Evolutionary conservation across 30 jellyfish, hydroid and myxozoan species (phyloP).

Genomic region (Hydractinia symbiolongicarpus): DNA sequence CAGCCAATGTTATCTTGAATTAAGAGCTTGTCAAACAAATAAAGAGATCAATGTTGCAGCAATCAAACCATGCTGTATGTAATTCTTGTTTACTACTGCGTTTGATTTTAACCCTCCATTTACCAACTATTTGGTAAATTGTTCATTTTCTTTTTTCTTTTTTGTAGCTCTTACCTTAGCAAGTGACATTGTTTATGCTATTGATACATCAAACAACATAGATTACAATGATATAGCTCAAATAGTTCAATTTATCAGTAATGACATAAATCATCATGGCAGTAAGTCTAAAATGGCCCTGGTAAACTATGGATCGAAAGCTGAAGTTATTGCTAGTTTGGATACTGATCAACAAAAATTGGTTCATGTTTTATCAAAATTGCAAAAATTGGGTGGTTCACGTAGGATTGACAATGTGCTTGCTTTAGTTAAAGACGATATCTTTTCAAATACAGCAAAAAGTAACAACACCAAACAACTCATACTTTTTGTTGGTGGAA

Average conservation of each 20-base stretch:
- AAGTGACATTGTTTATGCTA: slow-evolving; percentile 16
- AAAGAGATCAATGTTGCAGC: too few relatives aligned
- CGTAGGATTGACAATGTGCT: slow-evolving; percentile 68
- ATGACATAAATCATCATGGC: neutral
- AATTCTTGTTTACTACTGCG: too few relatives aligned
- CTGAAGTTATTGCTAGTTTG: slow-evolving; percentile 10
- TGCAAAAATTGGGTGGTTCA: slow-evolving; percentile 52
- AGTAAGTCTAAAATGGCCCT: slow-evolving; percentile 1
- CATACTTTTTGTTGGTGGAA: neutral
- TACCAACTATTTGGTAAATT: too few relatives aligned
- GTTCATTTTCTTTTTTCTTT: too few relatives aligned
- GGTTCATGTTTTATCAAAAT: neutral
- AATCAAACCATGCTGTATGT: too few relatives aligned
- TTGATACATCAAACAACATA: slow-evolving; percentile 17
- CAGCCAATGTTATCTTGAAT: too few relatives aligned
- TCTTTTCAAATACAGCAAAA: slow-evolving; percentile 8
- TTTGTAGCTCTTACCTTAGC: neutral
- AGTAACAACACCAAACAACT: slow-evolving; percentile 1
- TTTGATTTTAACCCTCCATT: too few relatives aligned
- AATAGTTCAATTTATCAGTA: neutral
- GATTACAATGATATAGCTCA: neutral
- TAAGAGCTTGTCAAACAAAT: too few relatives aligned
- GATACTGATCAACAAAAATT: neutral
- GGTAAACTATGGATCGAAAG: slow-evolving; percentile 14
- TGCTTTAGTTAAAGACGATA: slow-evolving; percentile 26